Base-by-base conservation (phyloP, 2,113 vertebrate genomes). In the Regulus satrapa region DNA sequence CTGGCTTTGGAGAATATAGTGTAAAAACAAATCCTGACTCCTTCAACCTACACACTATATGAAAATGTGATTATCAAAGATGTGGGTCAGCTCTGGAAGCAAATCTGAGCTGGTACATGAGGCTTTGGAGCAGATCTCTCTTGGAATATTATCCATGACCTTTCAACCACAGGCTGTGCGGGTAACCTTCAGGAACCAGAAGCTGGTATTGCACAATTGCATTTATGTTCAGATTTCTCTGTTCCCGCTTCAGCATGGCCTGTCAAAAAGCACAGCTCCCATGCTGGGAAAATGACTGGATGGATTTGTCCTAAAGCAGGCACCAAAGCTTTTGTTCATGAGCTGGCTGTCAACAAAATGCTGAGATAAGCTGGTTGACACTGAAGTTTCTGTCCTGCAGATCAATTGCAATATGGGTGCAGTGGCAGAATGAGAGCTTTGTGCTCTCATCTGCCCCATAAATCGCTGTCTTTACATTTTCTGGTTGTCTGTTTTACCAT, bases 321-420 rank as follows among this genome's bases (percentile, higher is more conserved):
- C 90, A 93, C 81, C 84, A 79, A 80, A 92, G 72, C 73, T 83
- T 91, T 69, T 95, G 78, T 74, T 67, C 67, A 45, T 64, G 80
- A 58, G n/a, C 80, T 89, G 61, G 32, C 82, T 94, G 81, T 90
- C 91, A 91, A 67, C 40, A 94, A 94, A 94, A 75, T 85, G 80
- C 88, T 92, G 93, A 93, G 78, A 64, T 91, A 85, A 94, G 88
- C 84, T 95, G 78, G 40, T 82, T 82, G 92, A 80, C 73, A 26
- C 8, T 46, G 58, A 46, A 88, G 64, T 40, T 89, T 63, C 79
- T 92, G 86, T 87, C 88, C 92, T 86, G 94, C 45, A 94, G 95
- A 96, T 97, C 96, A 93, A 72, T 88, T 82, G 49, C 62, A 9
- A 71, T 93, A n/a, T 0, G 3, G 85, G 56, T 51, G n/a, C 3